Evolutionary conservation across 2,888 invertebrate species (phyloP).

Genomic region (Tachina grossa): DNA sequence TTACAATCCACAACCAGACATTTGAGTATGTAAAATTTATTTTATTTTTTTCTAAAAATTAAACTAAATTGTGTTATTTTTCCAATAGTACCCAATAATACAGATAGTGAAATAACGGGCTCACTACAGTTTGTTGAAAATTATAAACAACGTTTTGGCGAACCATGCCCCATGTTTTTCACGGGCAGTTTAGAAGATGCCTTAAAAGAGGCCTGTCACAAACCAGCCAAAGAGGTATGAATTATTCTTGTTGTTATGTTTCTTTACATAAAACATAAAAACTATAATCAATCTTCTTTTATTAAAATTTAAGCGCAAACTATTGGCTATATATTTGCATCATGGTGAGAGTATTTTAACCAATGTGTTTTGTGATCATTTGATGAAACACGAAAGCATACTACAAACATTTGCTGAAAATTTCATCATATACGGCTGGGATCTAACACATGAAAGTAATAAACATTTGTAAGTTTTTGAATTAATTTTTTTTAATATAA

Average conservation of each 20-base stretch:
- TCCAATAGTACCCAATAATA: conserved; percentile 90
- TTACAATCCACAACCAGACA: conserved; percentile 88
- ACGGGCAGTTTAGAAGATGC: conserved; percentile 96
- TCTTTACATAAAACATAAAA: background rate
- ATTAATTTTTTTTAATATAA: conserved; percentile 54
- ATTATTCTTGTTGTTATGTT: background rate
- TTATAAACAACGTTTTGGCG: conserved; percentile 91
- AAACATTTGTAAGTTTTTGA: conserved; percentile 86
- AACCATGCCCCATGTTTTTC: conserved; percentile 94
- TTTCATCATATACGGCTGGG: conserved; percentile 98
- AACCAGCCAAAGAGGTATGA: conserved; percentile 91
- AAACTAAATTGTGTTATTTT: background rate
- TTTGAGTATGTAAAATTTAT: conserved; percentile 86
- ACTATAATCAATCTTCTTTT: background rate
- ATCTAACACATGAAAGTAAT: conserved; percentile 94
- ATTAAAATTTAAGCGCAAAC: conserved; percentile 88
- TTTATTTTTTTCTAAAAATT: conserved; percentile 67
- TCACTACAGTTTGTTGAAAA: conserved; percentile 93
- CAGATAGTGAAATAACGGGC: conserved; percentile 93
- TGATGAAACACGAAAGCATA: conserved; percentile 95
- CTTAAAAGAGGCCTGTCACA: conserved; percentile 93
- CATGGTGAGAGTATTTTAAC: conserved; percentile 97
- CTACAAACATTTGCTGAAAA: conserved; percentile 94
- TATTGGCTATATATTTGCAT: conserved; percentile 97
- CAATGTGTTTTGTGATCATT: conserved; percentile 98